These are phyloP conservation scores for Lucilia sericata DNA, from an alignment of 1,140 invertebrate species.

Conservation along the genomic window DNA sequence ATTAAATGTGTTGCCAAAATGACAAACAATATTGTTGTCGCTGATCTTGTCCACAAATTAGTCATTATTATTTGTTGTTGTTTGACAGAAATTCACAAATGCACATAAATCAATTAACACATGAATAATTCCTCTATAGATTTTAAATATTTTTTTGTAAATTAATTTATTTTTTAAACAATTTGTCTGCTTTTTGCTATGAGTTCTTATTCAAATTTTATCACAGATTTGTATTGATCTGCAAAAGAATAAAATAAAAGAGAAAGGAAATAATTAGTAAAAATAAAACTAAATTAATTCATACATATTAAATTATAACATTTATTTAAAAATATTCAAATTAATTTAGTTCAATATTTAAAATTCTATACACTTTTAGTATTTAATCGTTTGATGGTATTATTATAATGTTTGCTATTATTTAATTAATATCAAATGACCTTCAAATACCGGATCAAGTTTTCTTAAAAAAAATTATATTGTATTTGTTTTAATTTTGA, in stretches of 20 bases:
- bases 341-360: background rate
- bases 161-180: background rate
- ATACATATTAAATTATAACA: background rate
- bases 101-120: constrained; percentile 14
- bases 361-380: background rate
- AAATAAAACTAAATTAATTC: background rate
- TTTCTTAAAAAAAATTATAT: background rate
- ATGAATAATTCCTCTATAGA: background rate
- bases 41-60: constrained; percentile 9
- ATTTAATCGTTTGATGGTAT: background rate
- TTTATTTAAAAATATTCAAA: background rate
- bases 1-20: constrained; percentile 28
- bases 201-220: background rate
- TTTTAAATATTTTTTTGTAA: background rate
- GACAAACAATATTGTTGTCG: background rate
- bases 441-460: constrained; percentile 2
- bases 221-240: background rate
- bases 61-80: background rate
- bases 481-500: background rate
- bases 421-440: constrained; percentile 9
- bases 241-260: background rate
- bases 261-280: background rate
- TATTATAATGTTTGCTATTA: background rate
- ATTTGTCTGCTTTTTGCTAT: background rate
- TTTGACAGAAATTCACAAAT: background rate